phyloP scores from a whole-genome alignment of 2,888 invertebrate species.

The Drosophila meridiana region DNA sequence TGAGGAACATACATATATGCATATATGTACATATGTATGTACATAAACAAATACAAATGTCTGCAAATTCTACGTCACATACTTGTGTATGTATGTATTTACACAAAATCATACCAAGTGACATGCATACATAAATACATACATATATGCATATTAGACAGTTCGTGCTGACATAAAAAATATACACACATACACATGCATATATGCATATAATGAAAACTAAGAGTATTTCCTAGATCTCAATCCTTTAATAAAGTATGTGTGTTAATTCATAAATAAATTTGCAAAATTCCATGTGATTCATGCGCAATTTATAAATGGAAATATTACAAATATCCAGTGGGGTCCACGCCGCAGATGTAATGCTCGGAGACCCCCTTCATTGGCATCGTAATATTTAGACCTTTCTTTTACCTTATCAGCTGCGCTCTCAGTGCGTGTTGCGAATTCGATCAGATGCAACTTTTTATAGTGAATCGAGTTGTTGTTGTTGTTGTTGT shows the following conservation, averaged over 20 bases:
- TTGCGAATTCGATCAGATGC: slow-evolving; percentile 8
- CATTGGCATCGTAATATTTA: background rate
- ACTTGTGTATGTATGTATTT: background rate
- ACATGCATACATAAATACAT: background rate
- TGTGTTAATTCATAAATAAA: slow-evolving; percentile 1
- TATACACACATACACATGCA: background rate
- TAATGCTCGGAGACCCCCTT: background rate
- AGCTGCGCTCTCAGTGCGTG: background rate
- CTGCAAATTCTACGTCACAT: slow-evolving; percentile 1
- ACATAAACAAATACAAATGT: background rate
- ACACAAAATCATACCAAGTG: background rate
- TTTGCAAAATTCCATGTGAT: slow-evolving; percentile 4
- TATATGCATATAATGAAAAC: background rate
- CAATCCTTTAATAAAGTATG: background rate
- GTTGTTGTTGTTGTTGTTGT: too few species aligned
- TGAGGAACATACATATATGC: background rate
- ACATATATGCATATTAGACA: background rate
- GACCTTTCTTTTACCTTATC: slow-evolving; percentile 4
- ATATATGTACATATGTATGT: background rate
- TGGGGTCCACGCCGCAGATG: background rate
- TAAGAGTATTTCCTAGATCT: background rate
- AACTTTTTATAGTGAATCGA: slow-evolving; percentile 1
- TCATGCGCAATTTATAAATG: background rate
- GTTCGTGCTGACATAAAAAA: slow-evolving; percentile 7
- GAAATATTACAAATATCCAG: background rate